These are phyloP conservation scores for Oscheius sp. DNA, from an alignment of 2,888 invertebrate genomes.

Conservation along the genomic window DNA sequence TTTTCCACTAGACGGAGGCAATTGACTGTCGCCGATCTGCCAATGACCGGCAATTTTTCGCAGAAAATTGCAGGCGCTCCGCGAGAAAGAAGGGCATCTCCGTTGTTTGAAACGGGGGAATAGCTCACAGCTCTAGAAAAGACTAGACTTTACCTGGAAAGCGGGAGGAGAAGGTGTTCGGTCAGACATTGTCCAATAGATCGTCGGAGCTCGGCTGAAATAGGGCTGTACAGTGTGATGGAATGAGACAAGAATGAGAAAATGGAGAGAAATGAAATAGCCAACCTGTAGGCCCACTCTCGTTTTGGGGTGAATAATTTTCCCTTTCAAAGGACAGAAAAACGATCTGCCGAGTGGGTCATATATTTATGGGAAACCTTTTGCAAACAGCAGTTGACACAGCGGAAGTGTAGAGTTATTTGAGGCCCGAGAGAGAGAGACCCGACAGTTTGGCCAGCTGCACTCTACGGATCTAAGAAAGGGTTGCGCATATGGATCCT, in stretches of 20 bases:
- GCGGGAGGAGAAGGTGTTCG: slow-evolving; percentile 17
- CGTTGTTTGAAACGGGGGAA: background rate
- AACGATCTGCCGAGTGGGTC: background rate
- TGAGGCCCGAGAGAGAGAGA: slow-evolving; percentile 4
- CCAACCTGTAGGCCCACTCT: background rate
- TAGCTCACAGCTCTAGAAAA: background rate
- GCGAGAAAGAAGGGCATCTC: background rate
- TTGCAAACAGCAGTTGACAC: slow-evolving; percentile 22
- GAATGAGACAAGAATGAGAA: background rate
- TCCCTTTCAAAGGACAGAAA: background rate
- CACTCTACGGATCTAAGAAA: background rate
- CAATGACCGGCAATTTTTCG: slow-evolving; percentile 14
- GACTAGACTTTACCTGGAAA: slow-evolving; percentile 9
- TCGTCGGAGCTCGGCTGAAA: too few species aligned
- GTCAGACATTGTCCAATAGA: slow-evolving; percentile 15
- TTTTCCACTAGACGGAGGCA: slow-evolving; percentile 14
- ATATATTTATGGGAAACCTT: too few species aligned
- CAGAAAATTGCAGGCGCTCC: slow-evolving; percentile 3
- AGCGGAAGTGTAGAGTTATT: slow-evolving; percentile 2
- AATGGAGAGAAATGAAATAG: background rate
- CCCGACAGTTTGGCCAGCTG: slow-evolving; percentile 23
- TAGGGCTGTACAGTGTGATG: too few species aligned
- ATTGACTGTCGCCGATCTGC: slow-evolving; percentile 2
- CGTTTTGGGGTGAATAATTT: background rate
- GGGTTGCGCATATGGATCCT: background rate